Conservation (phyloP, 2,113 vertebrate genomes). For the Rhinolophus sinicus region DNA sequence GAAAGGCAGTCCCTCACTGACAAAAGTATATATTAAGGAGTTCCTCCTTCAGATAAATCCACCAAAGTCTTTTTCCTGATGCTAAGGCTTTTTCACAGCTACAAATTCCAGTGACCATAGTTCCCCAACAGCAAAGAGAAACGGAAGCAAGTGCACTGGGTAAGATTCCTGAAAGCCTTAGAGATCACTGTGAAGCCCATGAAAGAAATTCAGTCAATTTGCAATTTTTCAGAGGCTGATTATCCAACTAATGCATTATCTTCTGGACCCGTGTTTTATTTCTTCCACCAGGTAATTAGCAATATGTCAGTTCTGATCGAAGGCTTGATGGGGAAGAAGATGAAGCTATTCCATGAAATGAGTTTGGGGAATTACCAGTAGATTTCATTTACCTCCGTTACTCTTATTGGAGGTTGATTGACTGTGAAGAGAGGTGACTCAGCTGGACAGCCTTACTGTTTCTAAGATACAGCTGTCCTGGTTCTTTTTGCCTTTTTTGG, state of each 20-base stretch:
- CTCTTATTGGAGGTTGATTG: neutral
- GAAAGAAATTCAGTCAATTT: neutral
- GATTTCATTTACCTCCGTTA: neutral
- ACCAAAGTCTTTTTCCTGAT: neutral
- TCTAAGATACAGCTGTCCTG: neutral
- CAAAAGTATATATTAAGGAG: neutral
- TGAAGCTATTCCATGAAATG: neutral
- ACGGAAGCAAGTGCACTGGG: neutral
- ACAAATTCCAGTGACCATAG: neutral
- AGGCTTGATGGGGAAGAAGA: neutral
- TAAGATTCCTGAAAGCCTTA: neutral
- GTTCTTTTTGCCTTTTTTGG: neutral
- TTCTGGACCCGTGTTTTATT: constrained; percentile 12
- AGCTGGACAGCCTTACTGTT: neutral
- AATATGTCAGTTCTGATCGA: constrained; percentile 11
- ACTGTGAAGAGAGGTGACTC: neutral
- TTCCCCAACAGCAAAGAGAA: neutral
- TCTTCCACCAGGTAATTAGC: neutral
- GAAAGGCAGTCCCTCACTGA: neutral
- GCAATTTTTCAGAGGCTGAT: constrained; percentile 4
- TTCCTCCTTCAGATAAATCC: neutral
- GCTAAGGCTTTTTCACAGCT: neutral
- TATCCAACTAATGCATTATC: neutral
- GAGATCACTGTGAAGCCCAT: neutral
- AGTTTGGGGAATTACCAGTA: constrained; percentile 14